Evolutionary conservation across 53 echinoderm and acorn worm genomes (phyloP).

Genomic region (Echinarachnius parma): DNA sequence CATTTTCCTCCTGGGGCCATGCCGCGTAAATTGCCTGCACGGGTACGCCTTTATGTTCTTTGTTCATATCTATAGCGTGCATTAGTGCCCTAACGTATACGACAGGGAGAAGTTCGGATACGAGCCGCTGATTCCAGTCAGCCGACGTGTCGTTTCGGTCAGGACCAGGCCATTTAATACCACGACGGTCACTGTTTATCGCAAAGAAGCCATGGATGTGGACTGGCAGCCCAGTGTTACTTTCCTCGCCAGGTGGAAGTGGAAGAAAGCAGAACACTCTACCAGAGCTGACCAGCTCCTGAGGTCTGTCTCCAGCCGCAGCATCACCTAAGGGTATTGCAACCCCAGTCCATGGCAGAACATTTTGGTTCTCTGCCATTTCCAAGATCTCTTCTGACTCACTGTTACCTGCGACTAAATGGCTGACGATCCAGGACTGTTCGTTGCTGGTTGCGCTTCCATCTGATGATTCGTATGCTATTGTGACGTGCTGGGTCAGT

Average conservation of each 20-base stretch:
- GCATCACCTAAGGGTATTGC: constrained; percentile 23
- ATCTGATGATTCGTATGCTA: background rate
- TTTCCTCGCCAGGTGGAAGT: constrained; percentile 68
- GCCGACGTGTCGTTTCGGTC: constrained; percentile 76
- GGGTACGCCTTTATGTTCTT: background rate
- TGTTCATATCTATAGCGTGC: background rate
- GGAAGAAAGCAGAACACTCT: constrained; percentile 89
- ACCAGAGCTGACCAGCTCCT: constrained; percentile 13
- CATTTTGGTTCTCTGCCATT: background rate
- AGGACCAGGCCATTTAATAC: constrained; percentile 82
- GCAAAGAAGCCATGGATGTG: constrained; percentile 92
- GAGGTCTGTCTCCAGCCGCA: background rate
- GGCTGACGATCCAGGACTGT: constrained; percentile 2
- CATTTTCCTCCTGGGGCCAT: constrained; percentile 52
- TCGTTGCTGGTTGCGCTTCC: background rate
- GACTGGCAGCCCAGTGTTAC: constrained; percentile 72
- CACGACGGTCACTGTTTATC: constrained; percentile 78
- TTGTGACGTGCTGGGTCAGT: background rate
- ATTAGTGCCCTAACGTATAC: constrained; percentile 52
- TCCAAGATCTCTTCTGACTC: background rate
- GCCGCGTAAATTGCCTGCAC: constrained; percentile 40
- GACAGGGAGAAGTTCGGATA: constrained; percentile 54
- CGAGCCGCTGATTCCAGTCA: constrained; percentile 73
- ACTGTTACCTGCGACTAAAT: background rate
- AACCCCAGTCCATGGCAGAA: constrained; percentile 43